Conservation (phyloP, 2,113 vertebrate species). For the Ictidomys tridecemlineatus region DNA sequence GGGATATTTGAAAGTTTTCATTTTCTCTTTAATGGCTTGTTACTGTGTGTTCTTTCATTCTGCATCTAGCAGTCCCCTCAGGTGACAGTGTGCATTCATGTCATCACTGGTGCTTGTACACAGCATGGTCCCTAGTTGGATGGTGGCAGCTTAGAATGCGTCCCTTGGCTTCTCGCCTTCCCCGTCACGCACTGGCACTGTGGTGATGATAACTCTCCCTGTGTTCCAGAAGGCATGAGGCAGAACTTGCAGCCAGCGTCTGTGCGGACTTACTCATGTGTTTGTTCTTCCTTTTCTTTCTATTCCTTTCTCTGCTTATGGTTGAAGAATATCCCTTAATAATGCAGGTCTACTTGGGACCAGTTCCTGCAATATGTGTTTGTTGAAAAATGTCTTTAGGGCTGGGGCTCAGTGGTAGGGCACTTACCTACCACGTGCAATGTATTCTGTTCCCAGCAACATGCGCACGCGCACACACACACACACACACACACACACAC, state of each 20-base stretch:
- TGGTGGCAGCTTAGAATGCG: neutral
- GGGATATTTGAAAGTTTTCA: neutral
- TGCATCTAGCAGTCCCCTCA: neutral
- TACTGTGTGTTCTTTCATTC: neutral
- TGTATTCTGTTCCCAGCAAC: too few species aligned
- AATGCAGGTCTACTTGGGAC: neutral
- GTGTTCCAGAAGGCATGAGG: too few species aligned
- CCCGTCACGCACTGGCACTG: accelerated
- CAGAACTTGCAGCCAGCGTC: too few species aligned
- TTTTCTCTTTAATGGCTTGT: neutral
- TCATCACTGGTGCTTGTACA: too few species aligned
- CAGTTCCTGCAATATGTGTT: accelerated
- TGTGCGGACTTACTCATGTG: neutral
- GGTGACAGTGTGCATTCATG: neutral
- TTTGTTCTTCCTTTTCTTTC: neutral
- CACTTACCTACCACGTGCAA: too few species aligned
- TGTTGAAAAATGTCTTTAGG: too few species aligned
- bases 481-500: too few species aligned
- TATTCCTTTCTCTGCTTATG: neutral
- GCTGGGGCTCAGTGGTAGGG: too few species aligned
- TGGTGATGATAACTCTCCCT: accelerated
- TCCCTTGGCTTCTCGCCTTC: neutral
- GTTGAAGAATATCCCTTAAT: neutral
- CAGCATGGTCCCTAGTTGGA: accelerated
- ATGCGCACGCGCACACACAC: accelerated